phyloP scores from a whole-genome alignment of 2,797 vertebrate species.

The Avahi laniger region DNA sequence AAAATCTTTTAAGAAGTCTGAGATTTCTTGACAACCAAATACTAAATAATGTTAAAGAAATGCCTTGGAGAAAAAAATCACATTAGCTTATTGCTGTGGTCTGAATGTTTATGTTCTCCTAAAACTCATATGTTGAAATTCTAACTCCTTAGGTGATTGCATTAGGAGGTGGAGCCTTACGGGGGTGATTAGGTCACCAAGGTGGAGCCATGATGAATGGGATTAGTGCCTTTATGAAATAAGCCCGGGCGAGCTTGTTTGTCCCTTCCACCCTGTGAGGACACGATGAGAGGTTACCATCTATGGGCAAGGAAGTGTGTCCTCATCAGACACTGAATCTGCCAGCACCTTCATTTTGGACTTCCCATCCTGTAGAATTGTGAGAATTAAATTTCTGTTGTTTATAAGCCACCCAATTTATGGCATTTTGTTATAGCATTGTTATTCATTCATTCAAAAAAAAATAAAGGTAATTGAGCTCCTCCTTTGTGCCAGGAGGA shows the following conservation, averaged over 20 bases:
- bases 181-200: not conserved
- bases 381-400: not conserved
- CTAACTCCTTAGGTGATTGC: not conserved
- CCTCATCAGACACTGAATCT: not conserved
- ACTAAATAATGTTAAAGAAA: conserved; percentile 21
- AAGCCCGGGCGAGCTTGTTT: not conserved
- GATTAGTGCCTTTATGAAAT: not conserved
- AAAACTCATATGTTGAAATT: not conserved
- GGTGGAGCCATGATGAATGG: not conserved
- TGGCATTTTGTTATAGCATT: not conserved
- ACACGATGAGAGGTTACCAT: not conserved
- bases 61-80: conserved; percentile 9
- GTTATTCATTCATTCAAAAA: not conserved
- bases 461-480: not conserved
- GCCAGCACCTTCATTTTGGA: not conserved
- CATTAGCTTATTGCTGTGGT: not conserved
- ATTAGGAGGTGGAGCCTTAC: not conserved
- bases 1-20: conserved; percentile 19
- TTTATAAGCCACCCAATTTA: not conserved
- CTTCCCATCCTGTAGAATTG: not conserved
- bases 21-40: conserved; percentile 31
- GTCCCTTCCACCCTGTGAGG: not conserved
- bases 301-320: not conserved
- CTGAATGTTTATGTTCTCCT: not conserved
- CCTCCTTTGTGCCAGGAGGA: not conserved